Evolutionary conservation across 2,113 vertebrate genomes (phyloP), one percentile per base, ranked within the genome.

Genomic region (Lontra canadensis): DNA sequence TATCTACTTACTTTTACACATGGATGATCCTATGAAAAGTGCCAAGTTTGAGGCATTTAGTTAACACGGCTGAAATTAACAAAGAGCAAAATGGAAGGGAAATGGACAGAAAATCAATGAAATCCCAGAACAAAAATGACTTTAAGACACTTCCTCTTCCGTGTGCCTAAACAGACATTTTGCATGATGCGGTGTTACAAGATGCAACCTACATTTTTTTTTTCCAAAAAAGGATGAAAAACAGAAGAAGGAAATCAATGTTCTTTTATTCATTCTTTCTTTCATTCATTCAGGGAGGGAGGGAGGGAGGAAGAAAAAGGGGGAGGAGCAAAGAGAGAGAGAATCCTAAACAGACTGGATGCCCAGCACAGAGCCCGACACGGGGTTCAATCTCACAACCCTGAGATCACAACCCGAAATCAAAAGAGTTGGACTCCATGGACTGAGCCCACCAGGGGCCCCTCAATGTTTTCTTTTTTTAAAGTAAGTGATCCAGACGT

Each of bases 381-480:
- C 4, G 8, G 34, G 34, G 67, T 31, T 69, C 18, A 9, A 6
- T 69, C 34, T 69, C 65, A 69, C 7, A 20, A 69, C 67, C 67
- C 8, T 21, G 34, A 69, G 67, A 18, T 36, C 34, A 36, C 5
- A 18, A 69, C 67, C 67, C 18, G 18, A 69, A 21, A 69, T 36
- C 17, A 36, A 36, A 36, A 36, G 18, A 69, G 18, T 10, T 18
- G 4, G 67, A 69, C 17, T 10, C 18, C 20, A 69, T 18, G 1
- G 67, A 69, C 34, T n/a, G 34, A 36, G 34, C 8, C 67, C 20
- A 69, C 67, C 67, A 21, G 67, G 8, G 34, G 18, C 18, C n/a
- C 34, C 34, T 74, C 20, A 76, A 57, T 39, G 42, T 81, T 92
- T 86, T 80, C 55, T 96, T 93, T 96, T 93, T 94, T 84, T 52